These are phyloP conservation scores for Xanthorhoe designata DNA, from an alignment of 2,888 invertebrate genomes.

Conservation along the genomic window DNA sequence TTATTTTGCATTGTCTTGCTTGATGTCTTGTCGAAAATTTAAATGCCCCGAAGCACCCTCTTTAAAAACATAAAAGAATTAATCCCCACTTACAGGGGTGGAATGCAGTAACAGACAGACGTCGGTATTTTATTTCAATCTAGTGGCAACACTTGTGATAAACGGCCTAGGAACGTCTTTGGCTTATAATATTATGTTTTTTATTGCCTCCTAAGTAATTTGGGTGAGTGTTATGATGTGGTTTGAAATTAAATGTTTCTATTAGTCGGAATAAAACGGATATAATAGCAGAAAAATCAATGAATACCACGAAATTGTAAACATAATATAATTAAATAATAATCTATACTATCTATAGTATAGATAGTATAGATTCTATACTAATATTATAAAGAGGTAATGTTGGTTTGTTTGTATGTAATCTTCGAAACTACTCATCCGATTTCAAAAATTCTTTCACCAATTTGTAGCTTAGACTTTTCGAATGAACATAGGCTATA, in stretches of 20 bases:
- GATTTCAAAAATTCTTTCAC: too few relatives aligned
- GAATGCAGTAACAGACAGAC: constrained; percentile 39
- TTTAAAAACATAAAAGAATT: constrained; percentile 42
- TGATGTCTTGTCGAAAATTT: constrained; percentile 12
- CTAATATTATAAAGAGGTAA: too few relatives aligned
- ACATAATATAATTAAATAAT: too few relatives aligned
- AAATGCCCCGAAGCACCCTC: constrained; percentile 22
- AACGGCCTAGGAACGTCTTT: constrained; percentile 49
- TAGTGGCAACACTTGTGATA: constrained; percentile 68
- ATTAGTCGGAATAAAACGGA: too few relatives aligned
- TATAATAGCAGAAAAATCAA: too few relatives aligned
- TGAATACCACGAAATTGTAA: not conserved
- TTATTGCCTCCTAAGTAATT: constrained; percentile 35
- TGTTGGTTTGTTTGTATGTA: too few relatives aligned
- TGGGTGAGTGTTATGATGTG: not conserved
- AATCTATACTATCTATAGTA: too few relatives aligned
- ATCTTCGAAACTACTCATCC: too few relatives aligned
- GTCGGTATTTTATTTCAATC: constrained; percentile 65
- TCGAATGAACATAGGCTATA: too few relatives aligned
- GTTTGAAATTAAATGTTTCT: not conserved
- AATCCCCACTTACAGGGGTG: constrained; percentile 38
- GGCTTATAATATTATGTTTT: constrained; percentile 40
- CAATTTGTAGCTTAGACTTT: too few relatives aligned
- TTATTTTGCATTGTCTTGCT: not conserved
- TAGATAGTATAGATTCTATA: too few relatives aligned